Conservation (phyloP, 2,797 vertebrate species). For the Bufotes viridis region DNA sequence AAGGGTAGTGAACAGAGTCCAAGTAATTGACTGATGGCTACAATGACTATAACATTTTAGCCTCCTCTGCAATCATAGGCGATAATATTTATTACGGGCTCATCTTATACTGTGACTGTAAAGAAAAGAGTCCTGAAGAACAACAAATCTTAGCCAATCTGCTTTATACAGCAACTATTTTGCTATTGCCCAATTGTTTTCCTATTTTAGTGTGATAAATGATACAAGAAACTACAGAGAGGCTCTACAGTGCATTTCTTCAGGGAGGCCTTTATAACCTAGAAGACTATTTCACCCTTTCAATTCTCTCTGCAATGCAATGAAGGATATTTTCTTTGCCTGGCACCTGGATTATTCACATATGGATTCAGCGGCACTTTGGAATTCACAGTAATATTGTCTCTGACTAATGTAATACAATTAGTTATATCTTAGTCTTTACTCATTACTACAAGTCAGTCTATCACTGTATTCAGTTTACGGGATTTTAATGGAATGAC, state of each 20-base stretch:
- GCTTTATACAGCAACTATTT: slow-evolving; percentile 44
- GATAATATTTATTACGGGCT: slow-evolving; percentile 43
- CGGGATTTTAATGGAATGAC: neutral
- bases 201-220: slow-evolving; percentile 33
- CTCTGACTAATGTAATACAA: neutral
- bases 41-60: slow-evolving; percentile 37
- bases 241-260: neutral
- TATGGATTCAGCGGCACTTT: neutral
- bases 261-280: neutral
- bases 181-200: slow-evolving; percentile 21
- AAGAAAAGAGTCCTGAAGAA: slow-evolving; percentile 11
- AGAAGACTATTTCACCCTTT: slow-evolving; percentile 14
- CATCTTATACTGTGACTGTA: slow-evolving; percentile 18
- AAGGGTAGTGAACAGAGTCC: slow-evolving; percentile 40
- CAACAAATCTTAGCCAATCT: slow-evolving; percentile 37
- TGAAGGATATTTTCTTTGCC: neutral
- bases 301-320: neutral
- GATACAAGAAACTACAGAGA: neutral
- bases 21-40: slow-evolving; percentile 46
- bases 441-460: neutral
- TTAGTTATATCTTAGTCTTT: neutral
- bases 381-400: neutral
- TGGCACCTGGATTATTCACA: neutral
- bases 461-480: neutral
- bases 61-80: slow-evolving; percentile 48